Evolutionary conservation across 1,140 invertebrate genomes (phyloP), one percentile per base, ranked within the genome.

Genomic region (Anagrus nilaparvatae): DNA sequence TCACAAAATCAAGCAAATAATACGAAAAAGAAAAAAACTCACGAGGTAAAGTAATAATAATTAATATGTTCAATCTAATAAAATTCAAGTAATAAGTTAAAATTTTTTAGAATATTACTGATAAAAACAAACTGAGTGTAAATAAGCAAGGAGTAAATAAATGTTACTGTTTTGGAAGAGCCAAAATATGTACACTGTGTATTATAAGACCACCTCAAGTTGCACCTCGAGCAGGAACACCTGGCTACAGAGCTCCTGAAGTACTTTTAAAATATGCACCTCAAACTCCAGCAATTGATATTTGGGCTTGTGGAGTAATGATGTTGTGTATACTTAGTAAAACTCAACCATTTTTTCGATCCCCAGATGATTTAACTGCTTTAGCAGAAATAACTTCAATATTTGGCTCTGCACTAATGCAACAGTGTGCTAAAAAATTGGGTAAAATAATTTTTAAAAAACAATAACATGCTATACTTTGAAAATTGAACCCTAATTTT

Each of bases 261-360:
- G 87, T 93, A 34, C 62, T 91, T 23, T 67, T 91, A 19, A 86
- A 86, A 56, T 77, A 77, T 63, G 67, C 72, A 9, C 63, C 78
- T 37, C 87, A 91, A 69, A 81, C 81, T 5, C 24, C 67, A 73
- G 85, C 83, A 48, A 81, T 95, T 45, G 90, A 95, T 68, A 74
- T 91, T 40, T 94, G 90, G 90, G 85, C 89, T 24, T 77, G 78
- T 28, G 90, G 90, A 25, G 81, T 93, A 4, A 89, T 93, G 43
- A 76, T 93, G 52, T 60, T 90, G 3, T 83, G 79, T 36, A 77
- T 89, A 43, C 65, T 92, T 6, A 83, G 80, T 52, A 77, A 78
- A 13, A 77, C 84, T 3, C 87, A 87, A 69, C 85, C 85, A 20
- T 87, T 93, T 59, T 89, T 93, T 56, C 76, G 80, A 44, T 82